These are phyloP conservation scores for Himalopsyche phryganea DNA, from an alignment of 1,140 invertebrate genomes.

Conservation along the genomic window DNA sequence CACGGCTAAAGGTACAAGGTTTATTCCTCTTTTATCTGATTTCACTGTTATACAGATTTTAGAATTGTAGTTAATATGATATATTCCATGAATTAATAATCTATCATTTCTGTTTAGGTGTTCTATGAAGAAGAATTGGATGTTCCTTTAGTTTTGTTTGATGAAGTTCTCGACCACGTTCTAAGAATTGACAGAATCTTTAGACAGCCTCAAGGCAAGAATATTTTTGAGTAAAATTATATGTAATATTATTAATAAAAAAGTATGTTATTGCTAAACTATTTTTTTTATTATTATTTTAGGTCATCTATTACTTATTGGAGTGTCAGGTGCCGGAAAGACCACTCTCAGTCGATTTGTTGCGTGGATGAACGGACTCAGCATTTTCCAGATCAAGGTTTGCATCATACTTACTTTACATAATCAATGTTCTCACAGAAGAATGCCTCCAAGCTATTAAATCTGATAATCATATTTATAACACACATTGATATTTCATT, in stretches of 20 bases:
- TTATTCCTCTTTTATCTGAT: too few relatives aligned
- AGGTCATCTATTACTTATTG: constrained; percentile 91
- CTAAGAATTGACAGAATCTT: constrained; percentile 98
- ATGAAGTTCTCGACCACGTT: constrained; percentile 98
- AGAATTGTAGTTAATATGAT: too few relatives aligned
- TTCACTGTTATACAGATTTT: too few relatives aligned
- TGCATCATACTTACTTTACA: not conserved
- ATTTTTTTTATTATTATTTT: constrained; percentile 7
- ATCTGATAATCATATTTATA: too few relatives aligned
- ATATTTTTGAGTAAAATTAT: too few relatives aligned
- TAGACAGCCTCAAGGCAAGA: constrained; percentile 85
- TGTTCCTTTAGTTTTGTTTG: constrained; percentile 95
- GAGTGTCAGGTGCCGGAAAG: constrained; percentile 97
- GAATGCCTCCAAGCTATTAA: too few relatives aligned
- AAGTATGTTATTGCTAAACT: too few relatives aligned
- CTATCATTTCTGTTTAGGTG: constrained; percentile 55
- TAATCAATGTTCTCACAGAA: too few relatives aligned
- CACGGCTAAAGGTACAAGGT: constrained; percentile 84
- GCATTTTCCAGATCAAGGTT: constrained; percentile 95
- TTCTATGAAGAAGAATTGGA: constrained; percentile 99
- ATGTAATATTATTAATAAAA: too few relatives aligned
- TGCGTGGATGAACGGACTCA: constrained; percentile 99
- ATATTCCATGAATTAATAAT: too few relatives aligned
- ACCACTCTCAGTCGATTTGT: constrained; percentile 98
- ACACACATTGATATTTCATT: not conserved